phyloP scores from a whole-genome alignment of 2,888 invertebrate genomes.

The Drosophila neonasuta region DNA sequence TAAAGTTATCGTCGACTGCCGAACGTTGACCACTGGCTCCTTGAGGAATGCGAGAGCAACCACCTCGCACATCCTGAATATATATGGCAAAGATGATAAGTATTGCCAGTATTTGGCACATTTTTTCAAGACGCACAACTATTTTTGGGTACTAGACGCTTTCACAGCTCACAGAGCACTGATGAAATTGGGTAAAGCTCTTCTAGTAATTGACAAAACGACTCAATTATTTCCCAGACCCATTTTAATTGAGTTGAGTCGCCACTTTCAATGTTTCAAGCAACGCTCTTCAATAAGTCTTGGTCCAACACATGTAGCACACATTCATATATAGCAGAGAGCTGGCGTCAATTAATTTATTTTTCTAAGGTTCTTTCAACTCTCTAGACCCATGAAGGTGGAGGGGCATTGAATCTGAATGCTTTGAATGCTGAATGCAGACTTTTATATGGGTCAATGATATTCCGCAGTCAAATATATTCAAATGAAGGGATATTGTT shows the following conservation, averaged over 20 bases:
- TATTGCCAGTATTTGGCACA: constrained; percentile 28
- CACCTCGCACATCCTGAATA: constrained; percentile 25
- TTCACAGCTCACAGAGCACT: constrained; percentile 51
- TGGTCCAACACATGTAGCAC: background rate
- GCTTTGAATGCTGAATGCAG: constrained; percentile 12
- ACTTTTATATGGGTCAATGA: constrained; percentile 22
- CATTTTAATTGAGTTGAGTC: constrained; percentile 58
- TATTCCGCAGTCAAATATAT: constrained; percentile 4
- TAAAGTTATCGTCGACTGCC: constrained; percentile 87
- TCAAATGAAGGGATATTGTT: background rate
- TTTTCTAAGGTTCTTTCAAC: constrained; percentile 66
- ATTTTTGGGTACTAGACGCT: constrained; percentile 12
- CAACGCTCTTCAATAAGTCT: constrained; percentile 46
- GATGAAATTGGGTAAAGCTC: constrained; percentile 52
- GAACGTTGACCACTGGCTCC: constrained; percentile 82
- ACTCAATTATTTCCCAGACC: constrained; percentile 56
- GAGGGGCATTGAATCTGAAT: background rate
- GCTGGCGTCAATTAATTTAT: constrained; percentile 46
- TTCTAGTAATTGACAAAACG: constrained; percentile 44
- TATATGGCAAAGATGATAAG: constrained; percentile 16
- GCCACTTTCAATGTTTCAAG: constrained; percentile 40
- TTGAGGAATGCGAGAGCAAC: constrained; percentile 83
- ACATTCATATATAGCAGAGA: constrained; percentile 12
- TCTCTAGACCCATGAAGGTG: constrained; percentile 12
- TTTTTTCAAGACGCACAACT: constrained; percentile 20